Base-by-base conservation (phyloP, 92 coral and sea anemone genomes). In the Montipora capitata region DNA sequence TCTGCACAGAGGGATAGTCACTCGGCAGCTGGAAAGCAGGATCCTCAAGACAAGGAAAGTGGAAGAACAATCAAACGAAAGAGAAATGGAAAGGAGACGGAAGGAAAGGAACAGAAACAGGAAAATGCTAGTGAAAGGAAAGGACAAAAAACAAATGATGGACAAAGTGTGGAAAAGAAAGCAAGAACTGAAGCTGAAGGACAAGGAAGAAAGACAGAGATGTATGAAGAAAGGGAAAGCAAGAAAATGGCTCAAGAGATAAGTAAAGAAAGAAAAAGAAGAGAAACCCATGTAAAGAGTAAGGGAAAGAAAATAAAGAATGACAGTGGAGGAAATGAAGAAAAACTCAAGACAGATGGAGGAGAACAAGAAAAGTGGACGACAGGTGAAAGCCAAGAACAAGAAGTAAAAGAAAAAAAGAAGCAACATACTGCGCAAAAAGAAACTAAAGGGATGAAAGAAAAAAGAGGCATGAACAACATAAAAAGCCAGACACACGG, bases 141-240 rank as follows among this genome's bases (percentile, higher is more conserved):
- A 68, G 48, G 17, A 68, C 48, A 44, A 68, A 51, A 68, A 39
- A 68, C 51, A 68, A 68, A 68, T 39, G 51, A 44, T 44, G 16
- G 74, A 70, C 76, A 70, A 70, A 14, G 76, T 40, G 75, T 40
- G 52, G n/a, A n/a, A n/a, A n/a, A n/a, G n/a, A n/a, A n/a, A n/a
- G n/a, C n/a, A n/a, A n/a, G n/a, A n/a, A n/a, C 41, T 49, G 10
- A 70, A 49, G 42, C 41, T 9, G 16, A 70, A 70, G 62, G n/a
- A 56, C 13, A 56, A 56, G n/a, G 10, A 56, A 56, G 3, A 70
- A 13, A 15, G 17, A 20, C 9, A 45, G 51, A 71, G 35, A 41
- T 13, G n/a, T 16, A 71, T 41, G 10, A 71, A 71, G 76, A 71
- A 71, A 41, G 0, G 76, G 76, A 71, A 71, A 12, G 27, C 6